phyloP scores from a whole-genome alignment of 2,113 vertebrate genomes.

The Elaphurus davidianus region DNA sequence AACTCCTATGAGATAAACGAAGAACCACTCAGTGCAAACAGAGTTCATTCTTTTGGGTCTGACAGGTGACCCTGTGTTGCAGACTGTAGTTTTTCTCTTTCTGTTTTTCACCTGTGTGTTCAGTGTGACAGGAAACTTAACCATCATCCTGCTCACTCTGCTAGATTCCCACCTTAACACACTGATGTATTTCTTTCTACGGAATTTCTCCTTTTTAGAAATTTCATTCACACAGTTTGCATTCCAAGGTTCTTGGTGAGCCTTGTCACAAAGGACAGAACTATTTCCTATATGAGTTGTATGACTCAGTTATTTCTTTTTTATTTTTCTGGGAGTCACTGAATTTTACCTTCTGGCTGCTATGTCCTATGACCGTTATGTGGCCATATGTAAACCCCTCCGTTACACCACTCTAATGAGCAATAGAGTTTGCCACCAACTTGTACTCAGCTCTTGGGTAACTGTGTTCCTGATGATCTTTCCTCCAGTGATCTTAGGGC shows the following conservation, averaged over 20 bases:
- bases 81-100: constrained; percentile 29
- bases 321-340: neutral
- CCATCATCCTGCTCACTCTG: constrained; percentile 4
- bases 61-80: neutral
- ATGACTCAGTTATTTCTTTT: constrained; percentile 14
- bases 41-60: constrained; percentile 44
- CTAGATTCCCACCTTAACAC: constrained; percentile 34
- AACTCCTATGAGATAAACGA: neutral
- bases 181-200: constrained; percentile 49
- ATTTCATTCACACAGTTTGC: neutral
- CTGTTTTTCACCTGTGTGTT: constrained; percentile 19
- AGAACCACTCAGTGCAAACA: neutral
- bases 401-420: constrained; percentile 51
- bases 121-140: constrained; percentile 8
- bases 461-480: constrained; percentile 38
- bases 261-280: neutral
- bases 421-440: constrained; percentile 16
- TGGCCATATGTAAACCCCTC: constrained; percentile 55
- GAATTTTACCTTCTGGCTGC: constrained; percentile 47
- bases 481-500: neutral
- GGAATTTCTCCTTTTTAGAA: constrained; percentile 10
- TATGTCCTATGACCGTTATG: constrained; percentile 38
- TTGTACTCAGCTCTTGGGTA: constrained; percentile 34
- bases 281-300: constrained; percentile 29
- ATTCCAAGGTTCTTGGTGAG: constrained; percentile 17